Evolutionary conservation across 2,113 vertebrate species (phyloP), one percentile per base, ranked within the genome.

Genomic region (Oreochromis niloticus): DNA sequence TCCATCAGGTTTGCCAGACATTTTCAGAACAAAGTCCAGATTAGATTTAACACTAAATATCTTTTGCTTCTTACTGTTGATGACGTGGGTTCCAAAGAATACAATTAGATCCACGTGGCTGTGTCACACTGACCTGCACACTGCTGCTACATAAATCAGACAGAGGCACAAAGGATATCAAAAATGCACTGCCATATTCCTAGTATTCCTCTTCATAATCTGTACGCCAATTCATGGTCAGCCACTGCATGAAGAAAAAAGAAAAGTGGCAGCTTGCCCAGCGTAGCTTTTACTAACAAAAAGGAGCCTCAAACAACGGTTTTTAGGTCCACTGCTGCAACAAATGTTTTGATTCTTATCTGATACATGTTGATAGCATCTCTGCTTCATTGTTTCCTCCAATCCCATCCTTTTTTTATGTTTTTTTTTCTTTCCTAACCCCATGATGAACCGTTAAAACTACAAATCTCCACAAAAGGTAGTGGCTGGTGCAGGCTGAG

Each of bases 401-500:
- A 22, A 71, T 84, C 5, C 84, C 61, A 63, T 22, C 80, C 54
- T 82, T 57, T 41, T 68, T 41, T 68, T 1, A 4, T 7, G 0
- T 8, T 13, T 41, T 3, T 7, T 24, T 55, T 12, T 10, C 2
- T 1, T 0, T 3, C 87, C 39, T 19, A 71, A 61, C 55, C 71
- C 22, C 57, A 39, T 9, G 12, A 16, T 68, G 61, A 87, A 24
- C 32, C 71, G 34, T 30, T 87, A 12, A 54, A 71, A 52, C 82
- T 57, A 55, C 17, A 46, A 73, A 30, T 46, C 81, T 79, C 41
- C 41, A 73, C 61, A 88, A 36, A 84, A 32, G 11, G 55, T 43
- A 27, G 83, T 59, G 84, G 78, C 43, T 68, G 86, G 78, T 90
- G 89, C 87, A 68, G 88, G 43, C 80, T 30, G 56, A 85, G 85